These are phyloP conservation scores for Drosophila borborema DNA, from an alignment of 2,888 invertebrate genomes.

Conservation along the genomic window DNA sequence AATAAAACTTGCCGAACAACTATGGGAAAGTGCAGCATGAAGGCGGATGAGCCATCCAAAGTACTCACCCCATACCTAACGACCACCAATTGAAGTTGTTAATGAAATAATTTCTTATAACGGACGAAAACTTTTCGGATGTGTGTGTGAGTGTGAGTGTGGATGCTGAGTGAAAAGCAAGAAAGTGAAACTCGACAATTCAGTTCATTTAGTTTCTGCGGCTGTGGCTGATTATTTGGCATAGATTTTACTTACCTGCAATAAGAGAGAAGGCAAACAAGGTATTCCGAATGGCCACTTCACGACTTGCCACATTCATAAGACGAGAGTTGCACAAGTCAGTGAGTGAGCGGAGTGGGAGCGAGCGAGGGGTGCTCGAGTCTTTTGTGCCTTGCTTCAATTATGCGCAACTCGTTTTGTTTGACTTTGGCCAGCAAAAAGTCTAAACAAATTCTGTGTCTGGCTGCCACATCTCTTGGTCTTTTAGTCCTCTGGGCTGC, in stretches of 20 bases:
- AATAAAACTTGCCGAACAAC: conserved; percentile 64
- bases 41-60: background rate
- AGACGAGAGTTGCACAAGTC: background rate
- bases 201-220: conserved; percentile 45
- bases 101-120: conserved; percentile 76
- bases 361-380: background rate
- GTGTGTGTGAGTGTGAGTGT: conserved; percentile 1
- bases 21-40: conserved; percentile 45
- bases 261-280: background rate
- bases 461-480: conserved; percentile 16
- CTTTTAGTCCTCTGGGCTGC: conserved; percentile 35
- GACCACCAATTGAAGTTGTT: conserved; percentile 76
- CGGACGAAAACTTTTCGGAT: conserved; percentile 49
- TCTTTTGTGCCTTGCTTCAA: conserved; percentile 75
- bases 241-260: conserved; percentile 55
- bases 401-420: conserved; percentile 77
- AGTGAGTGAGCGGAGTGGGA: background rate
- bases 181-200: conserved; percentile 76
- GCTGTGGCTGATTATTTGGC: conserved; percentile 54
- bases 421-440: conserved; percentile 64
- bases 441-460: conserved; percentile 70
- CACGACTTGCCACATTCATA: conserved; percentile 45
- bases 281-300: conserved; percentile 32
- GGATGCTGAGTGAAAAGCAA: conserved; percentile 23
- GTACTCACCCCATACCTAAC: conserved; percentile 54